Evolutionary conservation across 30 jellyfish, hydroid and myxozoan genomes (phyloP).

Genomic region (Aurelia sp.): DNA sequence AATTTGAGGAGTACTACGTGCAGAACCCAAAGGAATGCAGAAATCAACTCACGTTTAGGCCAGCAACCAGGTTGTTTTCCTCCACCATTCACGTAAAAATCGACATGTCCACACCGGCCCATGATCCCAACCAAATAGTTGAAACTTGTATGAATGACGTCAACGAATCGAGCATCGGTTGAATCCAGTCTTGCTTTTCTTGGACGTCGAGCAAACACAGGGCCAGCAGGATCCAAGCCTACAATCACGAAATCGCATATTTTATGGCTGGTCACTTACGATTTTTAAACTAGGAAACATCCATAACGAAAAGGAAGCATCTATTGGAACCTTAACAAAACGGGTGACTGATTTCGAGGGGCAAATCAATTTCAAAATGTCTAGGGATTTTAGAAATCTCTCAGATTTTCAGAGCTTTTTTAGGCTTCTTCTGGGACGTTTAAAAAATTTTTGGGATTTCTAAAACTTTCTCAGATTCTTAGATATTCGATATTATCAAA

Average conservation of each 20-base stretch:
- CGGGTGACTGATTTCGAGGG: no score
- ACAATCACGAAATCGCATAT: not conserved
- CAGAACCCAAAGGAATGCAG: not conserved
- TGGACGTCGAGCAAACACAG: conserved; percentile 15
- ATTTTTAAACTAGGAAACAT: no score
- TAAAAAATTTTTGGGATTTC: no score
- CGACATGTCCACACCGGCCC: conserved; percentile 20
- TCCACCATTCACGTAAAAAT: conserved; percentile 29
- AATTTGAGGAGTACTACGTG: not conserved
- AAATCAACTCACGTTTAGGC: not conserved
- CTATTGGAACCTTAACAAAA: no score
- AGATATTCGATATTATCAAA: no score
- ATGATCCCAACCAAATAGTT: not conserved
- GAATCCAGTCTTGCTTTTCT: conserved; percentile 27
- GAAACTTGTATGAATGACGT: conserved; percentile 37
- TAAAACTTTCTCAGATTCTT: no score
- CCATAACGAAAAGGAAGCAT: no score
- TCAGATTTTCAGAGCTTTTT: no score
- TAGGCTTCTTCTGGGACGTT: no score
- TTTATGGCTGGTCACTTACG: no score
- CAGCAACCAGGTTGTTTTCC: conserved; percentile 36
- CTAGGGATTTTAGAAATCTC: no score
- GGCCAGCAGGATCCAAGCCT: conserved; percentile 52
- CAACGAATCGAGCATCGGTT: conserved; percentile 35
- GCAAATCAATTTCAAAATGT: no score